Conservation (phyloP, 2,888 invertebrate species). For the Aspidiotus destructor region DNA sequence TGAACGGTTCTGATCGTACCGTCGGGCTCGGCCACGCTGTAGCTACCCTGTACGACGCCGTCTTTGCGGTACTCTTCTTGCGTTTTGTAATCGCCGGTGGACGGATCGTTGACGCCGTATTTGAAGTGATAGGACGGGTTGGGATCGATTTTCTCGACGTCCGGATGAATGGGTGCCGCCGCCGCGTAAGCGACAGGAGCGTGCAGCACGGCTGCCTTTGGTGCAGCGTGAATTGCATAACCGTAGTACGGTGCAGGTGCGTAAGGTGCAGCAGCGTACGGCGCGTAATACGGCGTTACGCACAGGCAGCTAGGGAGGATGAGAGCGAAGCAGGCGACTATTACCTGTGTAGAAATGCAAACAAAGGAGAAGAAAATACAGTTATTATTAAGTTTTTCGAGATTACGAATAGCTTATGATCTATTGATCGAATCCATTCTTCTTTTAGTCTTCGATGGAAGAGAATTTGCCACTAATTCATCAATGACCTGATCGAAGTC, state of each 20-base stretch:
- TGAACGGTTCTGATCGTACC: constrained; percentile 36
- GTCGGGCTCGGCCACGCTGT: constrained; percentile 37
- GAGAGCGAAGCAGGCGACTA: constrained; percentile 39
- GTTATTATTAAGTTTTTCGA: too few species aligned
- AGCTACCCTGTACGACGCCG: constrained; percentile 37
- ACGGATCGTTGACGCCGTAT: constrained; percentile 37
- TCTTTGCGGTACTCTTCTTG: constrained; percentile 37
- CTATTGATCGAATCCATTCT: too few species aligned
- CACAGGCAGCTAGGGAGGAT: constrained; percentile 34
- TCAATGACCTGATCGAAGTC: too few species aligned
- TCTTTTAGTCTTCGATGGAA: too few species aligned
- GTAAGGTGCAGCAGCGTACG: constrained; percentile 34
- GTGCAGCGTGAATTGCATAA: constrained; percentile 18
- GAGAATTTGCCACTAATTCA: too few species aligned
- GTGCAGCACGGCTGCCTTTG: constrained; percentile 21
- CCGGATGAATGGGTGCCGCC: constrained; percentile 24
- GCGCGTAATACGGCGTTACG: constrained; percentile 18
- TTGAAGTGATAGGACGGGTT: constrained; percentile 37
- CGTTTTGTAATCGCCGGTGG: constrained; percentile 37
- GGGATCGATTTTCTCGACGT: constrained; percentile 32
- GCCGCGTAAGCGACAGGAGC: constrained; percentile 29
- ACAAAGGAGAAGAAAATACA: neutral
- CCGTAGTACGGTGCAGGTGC: constrained; percentile 21
- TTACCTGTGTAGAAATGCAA: constrained; percentile 25
- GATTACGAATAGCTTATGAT: too few species aligned